Evolutionary conservation across 2,888 invertebrate genomes (phyloP).

Genomic region (Chorisops tibialis): DNA sequence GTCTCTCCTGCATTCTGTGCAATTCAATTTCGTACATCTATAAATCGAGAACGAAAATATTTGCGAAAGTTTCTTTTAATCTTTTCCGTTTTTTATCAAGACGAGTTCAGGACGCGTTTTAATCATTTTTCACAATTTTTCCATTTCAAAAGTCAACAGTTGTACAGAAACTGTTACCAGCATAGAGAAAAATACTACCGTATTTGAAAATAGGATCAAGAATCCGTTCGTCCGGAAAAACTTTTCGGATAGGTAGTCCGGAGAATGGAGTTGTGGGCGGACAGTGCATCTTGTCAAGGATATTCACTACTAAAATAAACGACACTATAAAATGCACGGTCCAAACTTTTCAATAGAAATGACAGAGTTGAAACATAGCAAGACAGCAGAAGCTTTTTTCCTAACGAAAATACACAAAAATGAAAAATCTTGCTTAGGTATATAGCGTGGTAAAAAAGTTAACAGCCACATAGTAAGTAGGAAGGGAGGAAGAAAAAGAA

Average conservation of each 20-base stretch:
- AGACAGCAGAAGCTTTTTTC: too few species aligned
- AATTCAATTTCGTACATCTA: conserved; percentile 16
- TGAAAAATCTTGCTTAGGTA: too few species aligned
- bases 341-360: too few species aligned
- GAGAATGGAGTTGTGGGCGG: too few species aligned
- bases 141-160: conserved; percentile 13
- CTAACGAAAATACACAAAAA: too few species aligned
- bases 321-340: too few species aligned
- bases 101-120: neutral
- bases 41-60: conserved; percentile 16
- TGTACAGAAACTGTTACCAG: conserved; percentile 4
- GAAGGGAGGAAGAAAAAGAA: too few species aligned
- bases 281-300: too few species aligned
- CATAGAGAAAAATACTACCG: neutral
- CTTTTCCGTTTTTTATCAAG: neutral
- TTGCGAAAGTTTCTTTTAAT: neutral
- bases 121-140: conserved; percentile 19
- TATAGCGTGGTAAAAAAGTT: too few species aligned
- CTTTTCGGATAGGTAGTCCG: neutral
- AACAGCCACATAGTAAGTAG: too few species aligned
- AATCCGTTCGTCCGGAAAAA: neutral
- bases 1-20: neutral
- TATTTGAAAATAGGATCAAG: neutral
- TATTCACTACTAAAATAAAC: too few species aligned
- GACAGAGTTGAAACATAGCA: too few species aligned